Evolutionary conservation across 2,113 vertebrate species (phyloP).

Genomic region (crab-eating macaque (Macaca fascicularis)): T2T-MFA8v1.1 NC_088392.1:25980001-25980500

Average conservation of each 20-base stretch:
- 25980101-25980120: constrained; percentile 75
- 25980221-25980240: constrained; percentile 67
- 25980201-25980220: constrained; percentile 72
- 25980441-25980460: constrained; percentile 37
- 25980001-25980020: constrained; percentile 35
- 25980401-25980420: constrained; percentile 54
- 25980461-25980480: constrained; percentile 10
- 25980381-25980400: constrained; percentile 62
- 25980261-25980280: constrained; percentile 55
- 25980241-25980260: constrained; percentile 59
- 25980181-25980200: constrained; percentile 75
- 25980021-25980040: constrained; percentile 54
- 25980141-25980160: constrained; percentile 66
- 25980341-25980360: constrained; percentile 52
- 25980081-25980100: constrained; percentile 70
- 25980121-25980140: constrained; percentile 77
- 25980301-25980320: constrained; percentile 35
- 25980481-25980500: constrained; percentile 29
- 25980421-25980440: constrained; percentile 33
- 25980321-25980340: constrained; percentile 70
- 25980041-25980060: constrained; percentile 50
- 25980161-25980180: constrained; percentile 77
- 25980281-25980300: constrained; percentile 71
- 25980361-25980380: constrained; percentile 56
- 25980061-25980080: constrained; percentile 68